Evolutionary conservation across 2,888 invertebrate genomes (phyloP).

Genomic region (Phalangium opilio): DNA sequence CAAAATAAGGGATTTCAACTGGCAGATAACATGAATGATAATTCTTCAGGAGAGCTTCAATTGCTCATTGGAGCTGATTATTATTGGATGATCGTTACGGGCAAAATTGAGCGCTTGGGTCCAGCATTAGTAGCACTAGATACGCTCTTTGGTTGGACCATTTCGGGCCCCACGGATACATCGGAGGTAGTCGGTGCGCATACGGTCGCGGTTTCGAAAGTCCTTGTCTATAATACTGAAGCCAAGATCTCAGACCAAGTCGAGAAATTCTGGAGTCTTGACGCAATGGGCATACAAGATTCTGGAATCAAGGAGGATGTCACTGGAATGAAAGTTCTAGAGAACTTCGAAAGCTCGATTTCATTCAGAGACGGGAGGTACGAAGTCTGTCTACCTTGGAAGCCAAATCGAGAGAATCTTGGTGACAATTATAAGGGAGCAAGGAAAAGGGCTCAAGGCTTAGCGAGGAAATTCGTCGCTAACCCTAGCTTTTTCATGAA

Average conservation of each 20-base stretch:
- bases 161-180: too few species aligned
- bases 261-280: background rate
- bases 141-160: too few species aligned
- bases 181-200: background rate
- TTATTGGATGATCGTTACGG: background rate
- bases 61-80: background rate
- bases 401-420: too few species aligned
- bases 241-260: too few species aligned
- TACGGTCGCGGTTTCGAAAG: background rate
- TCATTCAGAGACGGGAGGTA: too few species aligned
- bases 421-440: background rate
- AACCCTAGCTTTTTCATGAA: background rate
- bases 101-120: background rate
- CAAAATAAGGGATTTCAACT: background rate
- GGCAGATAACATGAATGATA: background rate
- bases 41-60: background rate
- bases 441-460: background rate
- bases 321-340: background rate
- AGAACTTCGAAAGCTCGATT: too few species aligned
- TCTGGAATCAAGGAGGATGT: background rate
- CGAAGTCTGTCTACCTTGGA: too few species aligned
- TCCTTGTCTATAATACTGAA: background rate
- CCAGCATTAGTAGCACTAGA: too few species aligned
- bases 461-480: background rate
- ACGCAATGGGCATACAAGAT: background rate